Conservation (phyloP, 2,113 vertebrate species). For the Lophura nycthemera region DNA sequence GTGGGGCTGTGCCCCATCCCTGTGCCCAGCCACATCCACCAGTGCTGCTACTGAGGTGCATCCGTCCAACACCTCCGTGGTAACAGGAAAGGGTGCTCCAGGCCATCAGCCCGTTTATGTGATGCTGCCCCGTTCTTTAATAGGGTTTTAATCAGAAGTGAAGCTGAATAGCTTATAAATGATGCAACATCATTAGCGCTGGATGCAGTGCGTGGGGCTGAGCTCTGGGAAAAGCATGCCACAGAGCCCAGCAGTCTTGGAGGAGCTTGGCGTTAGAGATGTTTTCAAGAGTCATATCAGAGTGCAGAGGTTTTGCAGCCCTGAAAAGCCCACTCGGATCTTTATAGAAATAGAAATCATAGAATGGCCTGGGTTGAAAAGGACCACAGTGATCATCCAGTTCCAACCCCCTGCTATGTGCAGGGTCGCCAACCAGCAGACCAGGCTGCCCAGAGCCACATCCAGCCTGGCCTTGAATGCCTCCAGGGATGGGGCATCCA, state of each 20-base stretch:
- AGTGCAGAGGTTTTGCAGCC: background rate
- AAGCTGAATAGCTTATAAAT: background rate
- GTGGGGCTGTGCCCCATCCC: background rate
- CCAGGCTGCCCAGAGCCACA: no score
- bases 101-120: background rate
- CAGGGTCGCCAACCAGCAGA: no score
- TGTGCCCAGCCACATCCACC: background rate
- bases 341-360: background rate
- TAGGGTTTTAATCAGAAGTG: slow-evolving; percentile 5
- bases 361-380: no score
- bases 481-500: no score
- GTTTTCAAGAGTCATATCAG: background rate
- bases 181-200: background rate
- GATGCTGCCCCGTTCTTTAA: background rate
- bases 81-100: background rate
- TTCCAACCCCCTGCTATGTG: no score
- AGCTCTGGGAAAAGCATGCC: background rate
- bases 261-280: background rate
- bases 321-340: background rate
- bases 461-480: no score
- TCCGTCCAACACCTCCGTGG: background rate
- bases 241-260: background rate
- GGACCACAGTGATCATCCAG: no score
- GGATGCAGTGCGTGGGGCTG: background rate
- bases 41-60: fast-evolving